These are phyloP conservation scores for Drosophila melanosoma DNA, from an alignment of 2,888 invertebrate species.

Conservation along the genomic window DNA sequence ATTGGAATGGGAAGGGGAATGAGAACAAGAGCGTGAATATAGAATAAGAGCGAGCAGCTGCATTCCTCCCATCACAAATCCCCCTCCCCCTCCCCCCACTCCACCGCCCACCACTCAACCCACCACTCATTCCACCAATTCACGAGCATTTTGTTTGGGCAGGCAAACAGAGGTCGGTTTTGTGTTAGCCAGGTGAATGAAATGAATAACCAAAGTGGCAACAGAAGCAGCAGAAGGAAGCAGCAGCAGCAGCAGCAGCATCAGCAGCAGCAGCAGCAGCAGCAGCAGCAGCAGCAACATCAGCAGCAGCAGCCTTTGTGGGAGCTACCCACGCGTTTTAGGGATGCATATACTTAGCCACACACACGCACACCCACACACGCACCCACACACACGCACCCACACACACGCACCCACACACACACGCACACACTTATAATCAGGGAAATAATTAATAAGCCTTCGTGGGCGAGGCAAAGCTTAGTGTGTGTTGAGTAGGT, in stretches of 20 bases:
- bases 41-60: slow-evolving; percentile 10
- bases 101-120: neutral
- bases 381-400: neutral
- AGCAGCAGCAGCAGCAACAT: neutral
- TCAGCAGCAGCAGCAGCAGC: slow-evolving; percentile 4
- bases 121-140: neutral
- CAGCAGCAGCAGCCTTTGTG: slow-evolving; percentile 6
- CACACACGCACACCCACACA: slow-evolving; percentile 7
- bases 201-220: slow-evolving; percentile 32
- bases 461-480: slow-evolving; percentile 22
- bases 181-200: slow-evolving; percentile 38
- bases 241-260: slow-evolving; percentile 7
- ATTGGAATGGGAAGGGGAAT: neutral
- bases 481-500: slow-evolving; percentile 8
- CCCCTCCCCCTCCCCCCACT: neutral
- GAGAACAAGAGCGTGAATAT: neutral
- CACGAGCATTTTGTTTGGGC: neutral
- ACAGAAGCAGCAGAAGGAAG: neutral
- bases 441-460: slow-evolving; percentile 63
- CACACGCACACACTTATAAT: slow-evolving; percentile 3
- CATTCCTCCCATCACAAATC: slow-evolving; percentile 4
- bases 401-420: slow-evolving; percentile 1
- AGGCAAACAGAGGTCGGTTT: slow-evolving; percentile 7
- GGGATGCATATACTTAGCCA: slow-evolving; percentile 38
- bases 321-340: slow-evolving; percentile 51